These are phyloP conservation scores for Acholoe squamosa DNA, from an alignment of 2,888 invertebrate species.

Conservation along the genomic window DNA sequence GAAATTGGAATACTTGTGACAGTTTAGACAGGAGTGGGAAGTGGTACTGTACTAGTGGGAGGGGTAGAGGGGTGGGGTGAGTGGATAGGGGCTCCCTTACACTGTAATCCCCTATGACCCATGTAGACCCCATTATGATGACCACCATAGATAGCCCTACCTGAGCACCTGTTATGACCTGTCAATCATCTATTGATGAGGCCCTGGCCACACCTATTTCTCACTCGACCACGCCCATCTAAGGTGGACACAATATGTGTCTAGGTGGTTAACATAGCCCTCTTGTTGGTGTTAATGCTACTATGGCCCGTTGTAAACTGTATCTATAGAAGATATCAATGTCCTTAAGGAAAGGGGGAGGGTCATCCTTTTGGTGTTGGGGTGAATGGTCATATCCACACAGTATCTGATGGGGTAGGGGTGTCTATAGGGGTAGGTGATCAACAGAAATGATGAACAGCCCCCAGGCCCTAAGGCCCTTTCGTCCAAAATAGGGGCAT, in stretches of 20 bases:
- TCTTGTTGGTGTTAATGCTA: neutral
- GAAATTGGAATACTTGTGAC: no score
- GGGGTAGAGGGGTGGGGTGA: conserved; percentile 2
- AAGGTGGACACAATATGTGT: neutral
- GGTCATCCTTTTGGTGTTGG: neutral
- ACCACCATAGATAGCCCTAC: neutral
- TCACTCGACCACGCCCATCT: neutral
- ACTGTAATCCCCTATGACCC: conserved; percentile 17
- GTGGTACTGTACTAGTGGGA: neutral
- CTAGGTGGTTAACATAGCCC: neutral
- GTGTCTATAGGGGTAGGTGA: conserved; percentile 22
- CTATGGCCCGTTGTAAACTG: neutral
- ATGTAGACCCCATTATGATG: conserved; percentile 38
- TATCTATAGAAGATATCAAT: neutral
- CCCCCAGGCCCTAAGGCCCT: conserved; percentile 18
- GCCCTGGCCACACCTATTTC: conserved; percentile 2
- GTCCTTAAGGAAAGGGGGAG: neutral
- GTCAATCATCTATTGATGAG: conserved; percentile 39
- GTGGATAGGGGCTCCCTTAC: conserved; percentile 6
- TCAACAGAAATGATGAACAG: conserved; percentile 13
- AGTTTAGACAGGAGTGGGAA: neutral
- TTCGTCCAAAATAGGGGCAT: neutral
- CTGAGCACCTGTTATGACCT: conserved; percentile 51
- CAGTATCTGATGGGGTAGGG: neutral
- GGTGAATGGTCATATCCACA: neutral